These are phyloP conservation scores for Threskiornis aethiopicus DNA, from an alignment of 2,797 vertebrate genomes.

Conservation along the genomic window DNA sequence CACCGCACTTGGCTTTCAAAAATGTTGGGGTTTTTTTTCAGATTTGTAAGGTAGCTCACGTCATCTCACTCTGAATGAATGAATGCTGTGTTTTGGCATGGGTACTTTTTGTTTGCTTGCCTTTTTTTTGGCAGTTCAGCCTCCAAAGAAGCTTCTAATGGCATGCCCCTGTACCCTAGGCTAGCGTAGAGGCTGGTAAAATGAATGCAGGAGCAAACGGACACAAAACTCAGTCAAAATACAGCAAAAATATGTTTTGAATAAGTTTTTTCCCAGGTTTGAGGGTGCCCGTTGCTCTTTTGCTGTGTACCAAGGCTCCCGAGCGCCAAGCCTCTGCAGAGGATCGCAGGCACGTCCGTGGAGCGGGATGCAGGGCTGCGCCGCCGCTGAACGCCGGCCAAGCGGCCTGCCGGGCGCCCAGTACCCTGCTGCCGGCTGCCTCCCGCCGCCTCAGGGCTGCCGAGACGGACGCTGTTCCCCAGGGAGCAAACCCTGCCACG, in stretches of 20 bases:
- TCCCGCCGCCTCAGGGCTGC: background rate
- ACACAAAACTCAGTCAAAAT: background rate
- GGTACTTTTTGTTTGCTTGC: background rate
- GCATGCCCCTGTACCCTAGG: background rate
- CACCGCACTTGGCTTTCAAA: background rate
- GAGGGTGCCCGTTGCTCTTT: background rate
- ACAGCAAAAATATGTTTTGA: background rate
- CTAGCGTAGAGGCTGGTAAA: background rate
- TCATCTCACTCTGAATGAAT: background rate
- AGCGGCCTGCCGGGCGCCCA: fast-evolving
- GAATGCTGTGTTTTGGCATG: background rate
- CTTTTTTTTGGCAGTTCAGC: background rate
- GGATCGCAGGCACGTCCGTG: fast-evolving
- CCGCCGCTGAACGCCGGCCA: background rate
- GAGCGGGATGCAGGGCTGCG: fast-evolving
- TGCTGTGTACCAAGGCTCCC: fast-evolving
- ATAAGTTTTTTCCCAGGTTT: background rate
- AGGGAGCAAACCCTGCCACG: fast-evolving
- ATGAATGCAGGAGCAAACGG: background rate
- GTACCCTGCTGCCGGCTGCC: background rate
- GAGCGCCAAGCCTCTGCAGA: too few relatives aligned
- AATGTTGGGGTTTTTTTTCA: background rate
- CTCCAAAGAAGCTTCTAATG: background rate
- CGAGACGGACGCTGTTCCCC: background rate
- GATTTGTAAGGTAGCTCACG: background rate